Percentiles rank a stretch among this genome's conserved stretches.
Evolutionary conservation across 1,140 invertebrate genomes (phyloP).

Genomic region (Samia ricini): DNA sequence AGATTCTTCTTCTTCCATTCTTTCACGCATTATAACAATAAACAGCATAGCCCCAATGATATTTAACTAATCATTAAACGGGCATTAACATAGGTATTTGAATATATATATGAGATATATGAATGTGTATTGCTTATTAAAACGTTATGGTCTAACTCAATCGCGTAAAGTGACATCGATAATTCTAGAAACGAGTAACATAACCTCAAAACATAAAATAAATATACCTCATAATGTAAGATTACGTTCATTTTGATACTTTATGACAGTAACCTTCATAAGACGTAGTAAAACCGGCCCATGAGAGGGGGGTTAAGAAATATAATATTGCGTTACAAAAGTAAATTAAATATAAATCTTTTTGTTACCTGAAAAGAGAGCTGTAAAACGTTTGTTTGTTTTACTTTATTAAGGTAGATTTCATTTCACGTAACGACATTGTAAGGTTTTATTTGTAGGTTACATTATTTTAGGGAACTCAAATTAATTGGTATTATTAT

Average conservation of each 20-base stretch:
- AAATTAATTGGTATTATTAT: too few species aligned
- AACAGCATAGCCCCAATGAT: too few species aligned
- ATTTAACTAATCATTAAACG: too few species aligned
- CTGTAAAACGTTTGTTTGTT: too few species aligned
- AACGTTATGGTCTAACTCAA: background rate
- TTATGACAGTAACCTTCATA: background rate
- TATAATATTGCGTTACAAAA: background rate
- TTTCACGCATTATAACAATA: too few species aligned
- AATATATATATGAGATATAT: background rate
- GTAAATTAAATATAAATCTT: background rate
- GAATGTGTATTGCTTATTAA: background rate
- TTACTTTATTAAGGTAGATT: too few species aligned
- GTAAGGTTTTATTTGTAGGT: too few species aligned
- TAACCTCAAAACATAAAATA: background rate
- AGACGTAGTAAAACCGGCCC: background rate
- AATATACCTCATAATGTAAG: background rate
- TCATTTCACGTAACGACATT: too few species aligned
- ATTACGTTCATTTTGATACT: conserved; percentile 1
- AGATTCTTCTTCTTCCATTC: too few species aligned
- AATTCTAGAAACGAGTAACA: background rate
- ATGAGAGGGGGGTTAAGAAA: background rate
- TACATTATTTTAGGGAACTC: too few species aligned
- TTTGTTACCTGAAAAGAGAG: background rate
- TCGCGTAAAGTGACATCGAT: background rate
- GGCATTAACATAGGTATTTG: too few species aligned